Percentiles rank a stretch among this genome's conserved stretches.
Conservation (phyloP, 2,113 vertebrate species). For the Regulus satrapa region DNA sequence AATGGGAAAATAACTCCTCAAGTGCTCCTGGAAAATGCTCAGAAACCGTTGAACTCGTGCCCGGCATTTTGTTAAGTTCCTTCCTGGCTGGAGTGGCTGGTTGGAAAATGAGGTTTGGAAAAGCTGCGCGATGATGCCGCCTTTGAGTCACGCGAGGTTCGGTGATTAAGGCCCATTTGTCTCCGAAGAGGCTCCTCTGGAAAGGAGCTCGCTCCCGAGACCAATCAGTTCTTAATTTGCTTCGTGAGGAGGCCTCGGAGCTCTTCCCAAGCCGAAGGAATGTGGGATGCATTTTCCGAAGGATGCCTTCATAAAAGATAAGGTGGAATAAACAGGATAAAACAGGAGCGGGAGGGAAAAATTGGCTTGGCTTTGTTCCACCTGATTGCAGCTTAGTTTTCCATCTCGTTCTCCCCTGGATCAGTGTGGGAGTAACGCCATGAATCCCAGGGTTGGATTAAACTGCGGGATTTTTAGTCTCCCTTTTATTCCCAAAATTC, state of each 20-base stretch:
- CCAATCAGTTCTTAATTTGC: conserved; percentile 4
- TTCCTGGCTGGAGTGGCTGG: neutral
- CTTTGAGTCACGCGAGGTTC: neutral
- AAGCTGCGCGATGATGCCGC: neutral
- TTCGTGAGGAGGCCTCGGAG: neutral
- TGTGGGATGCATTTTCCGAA: neutral
- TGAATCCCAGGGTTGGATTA: neutral
- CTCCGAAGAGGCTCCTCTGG: neutral
- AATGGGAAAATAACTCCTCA: neutral
- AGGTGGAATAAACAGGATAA: neutral
- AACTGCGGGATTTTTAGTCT: neutral
- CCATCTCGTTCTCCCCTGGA: neutral
- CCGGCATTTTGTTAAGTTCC: neutral
- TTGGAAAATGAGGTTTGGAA: conserved; percentile 24
- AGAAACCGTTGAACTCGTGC: neutral
- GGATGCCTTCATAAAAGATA: neutral
- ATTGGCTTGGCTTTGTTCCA: neutral
- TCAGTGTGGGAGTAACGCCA: accelerated
- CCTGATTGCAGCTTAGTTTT: neutral
- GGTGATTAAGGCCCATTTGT: neutral
- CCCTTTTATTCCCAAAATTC: neutral
- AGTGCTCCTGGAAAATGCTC: neutral
- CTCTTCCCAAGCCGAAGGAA: neutral
- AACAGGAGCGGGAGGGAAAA: neutral
- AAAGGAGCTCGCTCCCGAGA: neutral